Conservation (phyloP, 2,888 invertebrate species). For the Spodoptera exigua region DNA sequence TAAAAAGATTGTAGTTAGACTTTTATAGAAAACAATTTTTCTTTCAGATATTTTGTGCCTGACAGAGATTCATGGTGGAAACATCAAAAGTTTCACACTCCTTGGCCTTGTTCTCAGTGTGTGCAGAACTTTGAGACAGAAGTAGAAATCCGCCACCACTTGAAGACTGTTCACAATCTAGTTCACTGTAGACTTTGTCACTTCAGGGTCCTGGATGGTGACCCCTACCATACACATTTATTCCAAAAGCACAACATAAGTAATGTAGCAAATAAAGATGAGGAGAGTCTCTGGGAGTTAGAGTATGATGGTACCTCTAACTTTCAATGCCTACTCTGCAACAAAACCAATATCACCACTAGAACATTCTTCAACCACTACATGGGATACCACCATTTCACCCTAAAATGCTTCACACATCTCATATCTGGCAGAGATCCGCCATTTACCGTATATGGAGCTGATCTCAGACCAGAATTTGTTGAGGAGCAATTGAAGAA, state of each 20-base stretch:
- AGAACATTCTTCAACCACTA: constrained; percentile 81
- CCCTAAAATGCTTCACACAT: constrained; percentile 81
- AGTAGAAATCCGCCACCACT: constrained; percentile 72
- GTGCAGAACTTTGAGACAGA: constrained; percentile 75
- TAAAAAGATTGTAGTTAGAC: not conserved
- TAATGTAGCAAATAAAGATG: constrained; percentile 71
- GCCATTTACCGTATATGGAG: constrained; percentile 79
- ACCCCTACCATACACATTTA: constrained; percentile 78
- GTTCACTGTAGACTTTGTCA: constrained; percentile 85
- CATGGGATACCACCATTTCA: constrained; percentile 84
- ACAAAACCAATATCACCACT: constrained; percentile 70
- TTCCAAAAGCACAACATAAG: constrained; percentile 81
- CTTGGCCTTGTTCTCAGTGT: constrained; percentile 86
- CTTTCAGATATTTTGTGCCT: constrained; percentile 83
- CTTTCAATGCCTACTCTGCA: constrained; percentile 79
- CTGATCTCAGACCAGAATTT: constrained; percentile 78
- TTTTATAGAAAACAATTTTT: not conserved
- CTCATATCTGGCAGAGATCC: constrained; percentile 77
- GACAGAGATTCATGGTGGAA: constrained; percentile 78
- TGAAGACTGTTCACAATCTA: constrained; percentile 74
- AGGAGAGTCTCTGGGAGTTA: constrained; percentile 77
- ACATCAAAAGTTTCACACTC: constrained; percentile 80
- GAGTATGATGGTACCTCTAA: constrained; percentile 71
- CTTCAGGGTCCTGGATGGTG: constrained; percentile 78
- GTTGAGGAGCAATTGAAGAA: constrained; percentile 75